Evolutionary conservation across 2,797 vertebrate species (phyloP), one percentile per base, ranked within the genome.

Genomic region (Falco naumanni): DNA sequence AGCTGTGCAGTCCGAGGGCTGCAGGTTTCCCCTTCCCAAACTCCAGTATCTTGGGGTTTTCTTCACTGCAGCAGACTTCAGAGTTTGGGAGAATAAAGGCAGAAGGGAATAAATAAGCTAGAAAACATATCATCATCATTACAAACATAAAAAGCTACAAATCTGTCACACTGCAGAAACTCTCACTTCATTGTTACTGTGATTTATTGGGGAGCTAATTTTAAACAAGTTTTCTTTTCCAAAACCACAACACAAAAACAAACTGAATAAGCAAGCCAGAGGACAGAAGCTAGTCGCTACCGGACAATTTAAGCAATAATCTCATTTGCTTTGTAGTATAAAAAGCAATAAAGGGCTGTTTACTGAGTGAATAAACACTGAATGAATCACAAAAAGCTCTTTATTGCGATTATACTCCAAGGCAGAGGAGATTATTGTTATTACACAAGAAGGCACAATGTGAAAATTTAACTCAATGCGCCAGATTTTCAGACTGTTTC

Each of bases 161-260:
- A 97, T 97, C 96, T 96, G 96, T 98, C 98, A 98, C 97, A 96
- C 96, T 97, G 97, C 92, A 97, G 96, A 97, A 97, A 97, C 95
- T 91, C 95, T 96, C 97, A 95, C 97, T 98, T 97, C 97, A 96
- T 97, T 98, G 97, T 98, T 97, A 97, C 85, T 97, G 97, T 98
- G 97, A 98, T 98, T 98, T 98, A 98, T 97, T 97, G 95, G 91
- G 89, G 96, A 96, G 96, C 97, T 98, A 98, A 98, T 97, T 98
- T 98, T 98, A 98, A 98, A 97, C 96, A 97, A 97, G 95, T 97
- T 95, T 59, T 68, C 94, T 96, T 97, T 92, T 92, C 59, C 83
- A 81, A 95, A 96, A 96, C 95, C 97, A 97, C 97, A 96, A 90
- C 96, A 98, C 96, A 97, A 97, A 97, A 97, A 96, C 94, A 97